Percentiles rank a stretch among this genome's conserved stretches.
These are phyloP conservation scores for Pilophorus perplexus DNA, from an alignment of 2,888 invertebrate genomes.

Conservation along the genomic window DNA sequence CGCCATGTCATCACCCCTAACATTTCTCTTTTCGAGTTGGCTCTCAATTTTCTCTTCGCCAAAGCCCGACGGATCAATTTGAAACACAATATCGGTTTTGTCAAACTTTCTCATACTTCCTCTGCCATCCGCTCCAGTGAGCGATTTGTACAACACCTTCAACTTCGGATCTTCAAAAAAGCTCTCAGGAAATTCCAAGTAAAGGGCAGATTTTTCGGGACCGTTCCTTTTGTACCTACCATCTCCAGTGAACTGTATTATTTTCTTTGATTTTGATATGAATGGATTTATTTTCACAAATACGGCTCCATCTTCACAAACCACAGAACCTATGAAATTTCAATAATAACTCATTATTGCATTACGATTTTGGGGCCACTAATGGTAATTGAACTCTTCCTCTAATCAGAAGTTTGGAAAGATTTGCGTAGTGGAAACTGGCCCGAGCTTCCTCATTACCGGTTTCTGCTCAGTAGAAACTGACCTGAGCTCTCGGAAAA, in stretches of 20 bases:
- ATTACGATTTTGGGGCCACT: too few species aligned
- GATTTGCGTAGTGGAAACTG: too few species aligned
- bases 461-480: too few species aligned
- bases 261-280: constrained; percentile 11
- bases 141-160: constrained; percentile 8
- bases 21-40: not conserved
- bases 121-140: not conserved
- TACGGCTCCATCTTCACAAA: not conserved
- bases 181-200: constrained; percentile 22
- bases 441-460: not conserved
- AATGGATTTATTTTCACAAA: constrained; percentile 18
- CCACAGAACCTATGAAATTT: constrained; percentile 1
- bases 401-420: not conserved
- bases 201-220: not conserved
- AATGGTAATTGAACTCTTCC: too few species aligned
- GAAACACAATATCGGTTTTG: constrained; percentile 2
- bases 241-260: constrained; percentile 17
- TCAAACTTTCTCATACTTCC: not conserved
- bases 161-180: constrained; percentile 12
- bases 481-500: too few species aligned
- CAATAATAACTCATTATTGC: too few species aligned
- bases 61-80: constrained; percentile 1
- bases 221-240: not conserved
- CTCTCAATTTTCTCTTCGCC: not conserved
- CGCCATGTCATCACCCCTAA: too few species aligned